These are phyloP conservation scores for Keiferia lycopersicella DNA, from an alignment of 2,888 invertebrate species.

Conservation along the genomic window DNA sequence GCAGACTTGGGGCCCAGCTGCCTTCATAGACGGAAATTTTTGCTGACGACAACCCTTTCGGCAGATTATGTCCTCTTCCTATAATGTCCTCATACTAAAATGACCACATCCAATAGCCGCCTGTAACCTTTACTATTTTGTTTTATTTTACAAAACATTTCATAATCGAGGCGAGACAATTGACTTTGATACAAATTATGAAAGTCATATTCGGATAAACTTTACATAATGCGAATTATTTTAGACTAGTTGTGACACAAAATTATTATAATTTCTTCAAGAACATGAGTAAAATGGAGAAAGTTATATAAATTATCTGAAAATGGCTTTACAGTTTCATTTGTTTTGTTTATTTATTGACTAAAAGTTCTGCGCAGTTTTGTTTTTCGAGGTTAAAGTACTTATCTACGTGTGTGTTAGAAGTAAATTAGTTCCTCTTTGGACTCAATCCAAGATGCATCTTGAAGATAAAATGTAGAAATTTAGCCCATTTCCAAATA, in stretches of 20 bases:
- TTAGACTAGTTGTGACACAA: neutral
- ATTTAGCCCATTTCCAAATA: constrained; percentile 51
- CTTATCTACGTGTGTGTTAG: constrained; percentile 4
- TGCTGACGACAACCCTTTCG: too few relatives aligned
- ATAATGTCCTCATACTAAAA: too few relatives aligned
- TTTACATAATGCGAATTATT: neutral
- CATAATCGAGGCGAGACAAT: neutral
- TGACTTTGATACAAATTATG: constrained; percentile 1
- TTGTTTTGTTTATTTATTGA: neutral
- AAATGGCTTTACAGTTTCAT: neutral
- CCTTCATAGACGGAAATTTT: too few relatives aligned
- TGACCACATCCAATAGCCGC: too few relatives aligned
- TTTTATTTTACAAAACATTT: too few relatives aligned
- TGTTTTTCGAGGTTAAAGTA: constrained; percentile 8
- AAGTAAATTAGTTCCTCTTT: constrained; percentile 46
- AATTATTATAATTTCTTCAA: constrained; percentile 9
- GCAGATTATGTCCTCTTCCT: too few relatives aligned
- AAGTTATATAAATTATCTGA: neutral
- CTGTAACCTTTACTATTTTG: too few relatives aligned
- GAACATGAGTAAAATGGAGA: neutral
- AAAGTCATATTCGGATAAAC: constrained; percentile 3
- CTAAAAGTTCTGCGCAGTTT: neutral
- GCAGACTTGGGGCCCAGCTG: too few relatives aligned
- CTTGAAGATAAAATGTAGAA: constrained; percentile 54
- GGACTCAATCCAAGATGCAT: constrained; percentile 61